Evolutionary conservation across 2,888 invertebrate species (phyloP), one percentile per base, ranked within the genome.

Genomic region (Cosmia pyralina): DNA sequence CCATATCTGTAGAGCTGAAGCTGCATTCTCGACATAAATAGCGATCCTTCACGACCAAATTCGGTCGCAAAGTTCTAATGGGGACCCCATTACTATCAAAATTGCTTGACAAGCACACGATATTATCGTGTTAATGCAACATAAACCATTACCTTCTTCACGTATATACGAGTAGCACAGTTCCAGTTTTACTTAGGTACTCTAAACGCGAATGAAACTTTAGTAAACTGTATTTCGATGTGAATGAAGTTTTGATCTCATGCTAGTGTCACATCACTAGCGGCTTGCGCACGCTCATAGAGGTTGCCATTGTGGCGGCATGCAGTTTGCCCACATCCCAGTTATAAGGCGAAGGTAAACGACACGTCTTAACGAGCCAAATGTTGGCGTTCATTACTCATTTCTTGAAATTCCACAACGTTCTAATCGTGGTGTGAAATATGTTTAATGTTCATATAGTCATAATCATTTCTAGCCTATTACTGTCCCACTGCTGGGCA

Each of bases 271-370:
- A 15, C 88, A 79, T 80, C 86, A 80, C 86, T 86, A 86, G 58
- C 7, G 38, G 62, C 11, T 64, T 69, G 68, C 75, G 76, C 69
- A 67, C 66, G 63, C 66, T 38, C 78, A 67, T 70, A 82, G 75
- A 79, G 28, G 77, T 75, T 76, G 69, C 68, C 77, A 85, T 88
- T 88, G 87, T 72, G 75, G 73, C 69, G 88, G 90, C 64, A 90
- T 89, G 89, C 85, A 72, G 88, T 87, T 87, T 90, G 90, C 90
- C 89, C 84, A 89, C 88, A 86, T 85, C 79, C 67, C 48, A 77
- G 65, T 72, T 74, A 65, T 74, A 85, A 78, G 70, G 79, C 82
- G 85, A 89, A 88, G 88, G 89, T 71, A 87, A 88, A 65, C 88
- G 68, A 64, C n/a, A n/a, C 76, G 41, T 66, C 53, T 75, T 65